Percentiles rank a stretch among this genome's conserved stretches.
phyloP scores from a whole-genome alignment of 2,113 vertebrate species.

The Heptranchias perlo region DNA sequence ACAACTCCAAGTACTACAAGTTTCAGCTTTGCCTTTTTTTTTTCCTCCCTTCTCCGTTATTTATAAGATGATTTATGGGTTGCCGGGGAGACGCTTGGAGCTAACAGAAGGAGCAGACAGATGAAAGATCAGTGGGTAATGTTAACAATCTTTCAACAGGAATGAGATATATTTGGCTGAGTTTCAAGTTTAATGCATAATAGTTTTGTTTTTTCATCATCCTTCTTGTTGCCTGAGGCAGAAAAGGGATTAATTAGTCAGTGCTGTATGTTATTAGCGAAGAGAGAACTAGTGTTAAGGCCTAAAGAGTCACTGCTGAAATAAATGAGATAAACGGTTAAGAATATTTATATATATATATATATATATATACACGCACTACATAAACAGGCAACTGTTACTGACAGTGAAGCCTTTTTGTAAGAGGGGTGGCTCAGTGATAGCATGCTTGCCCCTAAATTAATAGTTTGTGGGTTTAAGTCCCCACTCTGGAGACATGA shows the following conservation, averaged over 20 bases:
- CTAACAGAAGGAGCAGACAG: conserved; percentile 33
- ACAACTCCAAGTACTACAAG: conserved; percentile 23
- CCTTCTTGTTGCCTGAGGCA: background rate
- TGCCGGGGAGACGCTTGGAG: background rate
- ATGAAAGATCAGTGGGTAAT: conserved; percentile 35
- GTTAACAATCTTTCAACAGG: conserved; percentile 33
- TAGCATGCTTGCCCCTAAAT: background rate
- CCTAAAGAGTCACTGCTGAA: background rate
- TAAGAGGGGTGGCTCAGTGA: background rate
- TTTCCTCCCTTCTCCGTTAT: background rate
- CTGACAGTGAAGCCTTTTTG: background rate
- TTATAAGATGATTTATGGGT: conserved; percentile 30
- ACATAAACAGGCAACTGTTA: background rate
- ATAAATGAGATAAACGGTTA: conserved; percentile 8
- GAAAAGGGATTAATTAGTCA: conserved; percentile 35
- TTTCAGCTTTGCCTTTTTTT: conserved; percentile 4
- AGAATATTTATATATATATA: background rate
- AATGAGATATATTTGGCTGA: conserved; percentile 34
- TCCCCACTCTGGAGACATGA: background rate
- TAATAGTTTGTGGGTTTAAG: background rate
- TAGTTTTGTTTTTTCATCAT: conserved; percentile 31
- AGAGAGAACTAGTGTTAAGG: background rate
- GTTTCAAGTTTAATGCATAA: conserved; percentile 33
- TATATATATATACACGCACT: background rate
- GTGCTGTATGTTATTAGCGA: conserved; percentile 22